Base-by-base conservation (phyloP, 2,113 vertebrate genomes). In the Laticauda laticaudata region DNA sequence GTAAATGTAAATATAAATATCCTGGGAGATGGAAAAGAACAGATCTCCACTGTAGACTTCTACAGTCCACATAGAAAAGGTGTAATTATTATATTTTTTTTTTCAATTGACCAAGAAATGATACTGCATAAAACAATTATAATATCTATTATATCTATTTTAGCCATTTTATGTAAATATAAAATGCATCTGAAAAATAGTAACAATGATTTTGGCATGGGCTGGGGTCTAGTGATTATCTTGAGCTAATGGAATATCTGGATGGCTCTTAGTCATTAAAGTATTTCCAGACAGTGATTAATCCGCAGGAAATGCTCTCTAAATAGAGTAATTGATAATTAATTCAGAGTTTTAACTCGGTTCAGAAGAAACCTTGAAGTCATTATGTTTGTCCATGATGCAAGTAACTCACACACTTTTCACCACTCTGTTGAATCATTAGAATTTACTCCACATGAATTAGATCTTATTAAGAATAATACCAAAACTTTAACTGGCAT, bases 171-270 rank as follows among this genome's bases (percentile, higher is more conserved):
- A 61, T 93, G 64, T 64, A 55, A 69, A 92, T 89, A 86, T 85
- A 51, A 87, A 87, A 69, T 92, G 92, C 87, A 86, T 26, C 92
- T 95, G 93, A 88, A 55, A 55, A 64, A 88, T 53, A 75, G 81
- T 39, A 54, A 0, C 91, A 88, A 92, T 94, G 94, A 95, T 93
- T 92, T 96, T 95, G 95, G 95, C 92, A 89, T 14, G 0, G 29
- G 24, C 26, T 0, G 0, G 0, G 55, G 51, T 0, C 53, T 93
- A 2, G 45, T 90, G 86, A 5, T 86, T 0, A 0, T 4, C 59
- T 7, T 92, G 93, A 94, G 93, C 92, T 97, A 97, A 97, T 97
- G 95, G 95, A 95, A 90, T 94, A 94, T 93, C 29, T 97, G 96
- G 93, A 94, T 90, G 87, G 56, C 11, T 95, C 93, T 95, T 95